Evolutionary conservation across 2,888 invertebrate species (phyloP).

Genomic region (Dermolepida albohirtum): DNA sequence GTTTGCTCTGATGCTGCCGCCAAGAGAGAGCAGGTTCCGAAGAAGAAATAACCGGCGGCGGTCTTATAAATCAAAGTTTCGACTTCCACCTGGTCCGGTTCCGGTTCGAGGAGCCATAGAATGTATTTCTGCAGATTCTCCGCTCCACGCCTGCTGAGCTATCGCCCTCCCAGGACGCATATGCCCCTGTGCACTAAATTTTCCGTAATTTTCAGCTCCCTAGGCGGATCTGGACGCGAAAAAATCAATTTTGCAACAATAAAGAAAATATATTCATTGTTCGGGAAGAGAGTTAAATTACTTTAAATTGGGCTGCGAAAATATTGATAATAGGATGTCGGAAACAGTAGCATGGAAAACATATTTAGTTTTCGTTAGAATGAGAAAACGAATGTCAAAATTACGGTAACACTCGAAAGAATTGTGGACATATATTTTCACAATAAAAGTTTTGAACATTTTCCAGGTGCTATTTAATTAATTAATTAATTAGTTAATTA

Average conservation of each 20-base stretch:
- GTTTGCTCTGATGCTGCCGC: slow-evolving; percentile 25
- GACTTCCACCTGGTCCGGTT: slow-evolving; percentile 49
- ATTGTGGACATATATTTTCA: too few species aligned
- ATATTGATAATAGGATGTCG: too few species aligned
- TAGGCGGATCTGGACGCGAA: slow-evolving; percentile 35
- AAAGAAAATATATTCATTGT: too few species aligned
- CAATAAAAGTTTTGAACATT: too few species aligned
- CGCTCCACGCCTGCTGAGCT: slow-evolving; percentile 56
- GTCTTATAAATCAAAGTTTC: slow-evolving; percentile 49
- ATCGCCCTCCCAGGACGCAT: slow-evolving; percentile 60
- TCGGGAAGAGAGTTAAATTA: too few species aligned
- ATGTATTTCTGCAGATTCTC: slow-evolving; percentile 45
- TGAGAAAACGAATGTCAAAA: too few species aligned
- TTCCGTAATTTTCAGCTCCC: slow-evolving; percentile 56
- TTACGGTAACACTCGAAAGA: too few species aligned
- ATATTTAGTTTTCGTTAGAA: too few species aligned
- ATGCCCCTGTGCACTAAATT: slow-evolving; percentile 60
- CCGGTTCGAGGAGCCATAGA: slow-evolving; percentile 54
- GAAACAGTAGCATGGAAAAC: too few species aligned
- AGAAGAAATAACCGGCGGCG: slow-evolving; percentile 18
- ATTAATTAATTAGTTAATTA: too few species aligned
- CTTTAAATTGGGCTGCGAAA: too few species aligned
- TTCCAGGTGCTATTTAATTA: too few species aligned
- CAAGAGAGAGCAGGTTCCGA: slow-evolving; percentile 12
- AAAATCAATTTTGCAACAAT: slow-evolving; percentile 18